Evolutionary conservation across 2,797 vertebrate genomes (phyloP).

Genomic region (Bufotes viridis): DNA sequence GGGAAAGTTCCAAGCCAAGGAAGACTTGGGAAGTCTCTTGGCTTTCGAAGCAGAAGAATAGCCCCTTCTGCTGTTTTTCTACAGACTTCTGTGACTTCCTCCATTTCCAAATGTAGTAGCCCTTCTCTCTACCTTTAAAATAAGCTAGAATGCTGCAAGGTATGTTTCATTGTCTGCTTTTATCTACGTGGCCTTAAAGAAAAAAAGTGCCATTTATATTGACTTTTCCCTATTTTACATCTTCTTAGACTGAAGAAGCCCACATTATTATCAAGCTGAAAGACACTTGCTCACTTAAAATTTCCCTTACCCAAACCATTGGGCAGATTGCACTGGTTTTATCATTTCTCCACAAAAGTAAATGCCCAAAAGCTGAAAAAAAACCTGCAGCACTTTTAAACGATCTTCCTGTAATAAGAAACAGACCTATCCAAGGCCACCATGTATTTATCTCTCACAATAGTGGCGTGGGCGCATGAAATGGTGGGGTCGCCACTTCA

Average conservation of each 20-base stretch:
- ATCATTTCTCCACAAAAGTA: neutral
- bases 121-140: slow-evolving; percentile 31
- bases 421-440: slow-evolving; percentile 83
- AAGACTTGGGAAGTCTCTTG: slow-evolving; percentile 58
- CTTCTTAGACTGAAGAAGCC: slow-evolving; percentile 4
- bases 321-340: neutral
- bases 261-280: slow-evolving; percentile 6
- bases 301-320: neutral
- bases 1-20: slow-evolving; percentile 57
- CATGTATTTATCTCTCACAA: slow-evolving; percentile 65
- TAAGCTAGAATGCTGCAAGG: slow-evolving; percentile 36
- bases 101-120: slow-evolving; percentile 33
- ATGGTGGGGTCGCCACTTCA: slow-evolving; percentile 68
- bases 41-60: slow-evolving; percentile 54
- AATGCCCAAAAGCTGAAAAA: neutral
- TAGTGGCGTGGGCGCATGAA: slow-evolving; percentile 75
- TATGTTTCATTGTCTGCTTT: slow-evolving; percentile 15
- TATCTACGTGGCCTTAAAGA: slow-evolving; percentile 14
- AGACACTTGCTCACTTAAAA: neutral
- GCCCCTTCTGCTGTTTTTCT: slow-evolving; percentile 50
- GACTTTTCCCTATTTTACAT: neutral
- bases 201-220: slow-evolving; percentile 8
- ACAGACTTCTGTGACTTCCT: slow-evolving; percentile 54
- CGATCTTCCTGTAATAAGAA: slow-evolving; percentile 95
- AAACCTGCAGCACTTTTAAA: slow-evolving; percentile 67